Conservation (phyloP, 1,140 invertebrate genomes). For the Aphelenchoides besseyi region DNA sequence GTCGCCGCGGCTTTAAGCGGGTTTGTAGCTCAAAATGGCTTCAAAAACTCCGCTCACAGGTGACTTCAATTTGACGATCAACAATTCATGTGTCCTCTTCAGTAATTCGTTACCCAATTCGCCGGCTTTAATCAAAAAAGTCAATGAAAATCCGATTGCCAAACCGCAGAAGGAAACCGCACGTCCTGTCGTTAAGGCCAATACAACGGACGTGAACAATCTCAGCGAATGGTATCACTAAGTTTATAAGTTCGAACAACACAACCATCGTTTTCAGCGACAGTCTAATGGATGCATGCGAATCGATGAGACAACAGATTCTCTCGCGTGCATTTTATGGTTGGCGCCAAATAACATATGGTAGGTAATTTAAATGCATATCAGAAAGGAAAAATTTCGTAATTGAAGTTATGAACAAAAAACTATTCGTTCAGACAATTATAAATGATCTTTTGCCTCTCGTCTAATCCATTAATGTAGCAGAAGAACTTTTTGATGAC, state of each 20-base stretch:
- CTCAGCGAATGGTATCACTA: neutral
- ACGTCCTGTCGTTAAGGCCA: constrained; percentile 10
- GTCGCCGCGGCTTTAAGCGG: constrained; percentile 4
- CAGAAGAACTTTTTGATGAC: too few relatives aligned
- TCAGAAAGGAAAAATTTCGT: too few relatives aligned
- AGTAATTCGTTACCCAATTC: constrained; percentile 35
- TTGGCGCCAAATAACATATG: constrained; percentile 87
- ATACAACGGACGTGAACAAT: constrained; percentile 1
- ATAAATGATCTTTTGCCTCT: too few relatives aligned
- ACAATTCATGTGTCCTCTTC: constrained; percentile 20
- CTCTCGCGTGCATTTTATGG: constrained; percentile 91
- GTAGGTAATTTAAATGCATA: too few relatives aligned
- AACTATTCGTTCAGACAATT: too few relatives aligned
- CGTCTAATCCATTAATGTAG: too few relatives aligned
- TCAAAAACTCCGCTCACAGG: constrained; percentile 15
- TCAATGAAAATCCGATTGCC: neutral
- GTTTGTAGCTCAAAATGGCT: constrained; percentile 25
- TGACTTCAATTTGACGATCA: constrained; percentile 4
- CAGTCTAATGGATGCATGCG: constrained; percentile 75
- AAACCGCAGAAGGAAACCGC: constrained; percentile 16
- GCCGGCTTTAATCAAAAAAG: constrained; percentile 24
- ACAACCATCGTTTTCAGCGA: constrained; percentile 63
- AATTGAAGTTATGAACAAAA: too few relatives aligned
- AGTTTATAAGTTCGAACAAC: neutral
- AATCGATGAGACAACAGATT: constrained; percentile 87